Conservation (phyloP, 2,797 vertebrate species). For the Aeoliscus strigatus region DNA sequence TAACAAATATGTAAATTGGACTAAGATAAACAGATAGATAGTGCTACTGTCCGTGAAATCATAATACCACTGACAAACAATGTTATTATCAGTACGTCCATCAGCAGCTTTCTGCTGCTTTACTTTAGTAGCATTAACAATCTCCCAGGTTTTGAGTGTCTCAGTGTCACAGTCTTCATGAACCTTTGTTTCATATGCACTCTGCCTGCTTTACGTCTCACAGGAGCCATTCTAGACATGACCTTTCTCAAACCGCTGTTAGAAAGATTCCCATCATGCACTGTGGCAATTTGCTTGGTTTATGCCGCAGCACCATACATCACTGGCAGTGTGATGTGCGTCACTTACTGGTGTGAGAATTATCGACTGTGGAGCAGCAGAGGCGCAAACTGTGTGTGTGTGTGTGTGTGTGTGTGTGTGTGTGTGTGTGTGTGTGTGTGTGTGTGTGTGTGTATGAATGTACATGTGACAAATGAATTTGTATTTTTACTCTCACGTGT, state of each 20-base stretch:
- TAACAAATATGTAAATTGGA: too few species aligned
- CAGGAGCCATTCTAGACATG: conserved; percentile 42
- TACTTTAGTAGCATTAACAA: too few species aligned
- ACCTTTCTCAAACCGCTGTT: conserved; percentile 45
- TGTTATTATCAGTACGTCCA: too few species aligned
- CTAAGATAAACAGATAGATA: too few species aligned
- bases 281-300: conserved; percentile 24
- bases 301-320: conserved; percentile 8
- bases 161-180: conserved; percentile 23
- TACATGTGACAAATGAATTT: conserved; percentile 43
- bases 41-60: too few species aligned
- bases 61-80: too few species aligned
- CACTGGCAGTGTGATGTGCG: conserved; percentile 9
- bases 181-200: conserved; percentile 23
- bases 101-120: too few species aligned
- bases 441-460: conserved; percentile 14
- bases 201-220: conserved; percentile 24
- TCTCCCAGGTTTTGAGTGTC: too few species aligned
- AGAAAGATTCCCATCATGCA: conserved; percentile 36
- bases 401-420: conserved; percentile 7
- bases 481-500: conserved; percentile 26
- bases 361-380: conserved; percentile 9
- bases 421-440: conserved; percentile 1
- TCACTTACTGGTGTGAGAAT: conserved; percentile 19
- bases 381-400: conserved; percentile 1